phyloP scores from a whole-genome alignment of 2,797 vertebrate genomes.

The Pseudochirops corinnae region DNA sequence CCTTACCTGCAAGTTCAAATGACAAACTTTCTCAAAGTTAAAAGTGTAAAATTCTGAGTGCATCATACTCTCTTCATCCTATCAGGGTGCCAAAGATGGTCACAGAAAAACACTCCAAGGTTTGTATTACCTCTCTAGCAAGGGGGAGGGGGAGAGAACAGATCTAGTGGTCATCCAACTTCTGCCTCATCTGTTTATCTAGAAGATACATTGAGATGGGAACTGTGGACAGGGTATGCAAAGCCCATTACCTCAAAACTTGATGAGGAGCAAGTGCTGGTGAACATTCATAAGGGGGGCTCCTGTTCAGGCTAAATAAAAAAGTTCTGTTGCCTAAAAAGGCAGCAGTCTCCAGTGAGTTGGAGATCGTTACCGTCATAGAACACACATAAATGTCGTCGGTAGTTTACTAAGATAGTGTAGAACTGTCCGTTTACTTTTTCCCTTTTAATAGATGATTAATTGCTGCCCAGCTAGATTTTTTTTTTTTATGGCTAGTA shows the following conservation, averaged over 20 bases:
- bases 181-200: slow-evolving; percentile 18
- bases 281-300: slow-evolving; percentile 3
- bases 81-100: not conserved
- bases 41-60: slow-evolving; percentile 27
- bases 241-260: slow-evolving; percentile 2
- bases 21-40: slow-evolving; percentile 35
- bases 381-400: slow-evolving; percentile 17
- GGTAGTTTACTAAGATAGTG: slow-evolving; percentile 74
- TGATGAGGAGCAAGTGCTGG: slow-evolving; percentile 13
- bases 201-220: slow-evolving; percentile 28
- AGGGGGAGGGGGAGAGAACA: slow-evolving; percentile 30
- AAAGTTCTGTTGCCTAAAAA: slow-evolving; percentile 65
- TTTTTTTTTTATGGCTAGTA: slow-evolving; percentile 86
- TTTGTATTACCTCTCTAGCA: not conserved
- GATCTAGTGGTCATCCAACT: slow-evolving; percentile 4
- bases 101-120: not conserved
- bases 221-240: slow-evolving; percentile 11
- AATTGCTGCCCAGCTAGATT: slow-evolving; percentile 86
- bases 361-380: slow-evolving; percentile 4
- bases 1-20: slow-evolving; percentile 48
- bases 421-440: slow-evolving; percentile 69
- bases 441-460: slow-evolving; percentile 88
- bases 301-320: slow-evolving; percentile 42
- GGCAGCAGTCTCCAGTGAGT: slow-evolving; percentile 51
- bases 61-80: not conserved